Percentiles rank a stretch among this genome's conserved stretches.
Evolutionary conservation across 1,140 invertebrate species (phyloP).

Genomic region (Bacillus rossius): DNA sequence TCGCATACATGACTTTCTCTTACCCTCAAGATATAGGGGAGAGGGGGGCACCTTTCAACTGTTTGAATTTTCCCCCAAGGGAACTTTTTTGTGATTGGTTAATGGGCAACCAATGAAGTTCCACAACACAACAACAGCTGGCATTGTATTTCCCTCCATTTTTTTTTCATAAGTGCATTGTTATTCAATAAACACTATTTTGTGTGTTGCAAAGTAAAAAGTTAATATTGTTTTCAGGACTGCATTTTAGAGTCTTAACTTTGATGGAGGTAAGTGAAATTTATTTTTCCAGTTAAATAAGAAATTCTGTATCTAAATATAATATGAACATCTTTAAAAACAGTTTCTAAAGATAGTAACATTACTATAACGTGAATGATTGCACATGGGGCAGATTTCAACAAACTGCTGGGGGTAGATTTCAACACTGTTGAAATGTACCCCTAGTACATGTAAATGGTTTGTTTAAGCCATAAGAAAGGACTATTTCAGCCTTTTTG

Average conservation of each 20-base stretch:
- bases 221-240: too few relatives aligned
- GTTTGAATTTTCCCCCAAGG: conserved; percentile 5
- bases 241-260: too few relatives aligned
- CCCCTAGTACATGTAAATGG: not conserved
- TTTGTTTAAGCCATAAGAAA: too few relatives aligned
- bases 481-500: too few relatives aligned
- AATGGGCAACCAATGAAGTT: not conserved
- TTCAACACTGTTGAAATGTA: not conserved
- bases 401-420: not conserved
- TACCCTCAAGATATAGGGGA: too few relatives aligned
- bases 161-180: not conserved
- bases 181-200: not conserved
- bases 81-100: too few relatives aligned
- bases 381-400: conserved; percentile 3
- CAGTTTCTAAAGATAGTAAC: not conserved
- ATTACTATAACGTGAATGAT: not conserved
- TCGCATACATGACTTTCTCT: too few relatives aligned
- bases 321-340: not conserved
- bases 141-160: not conserved
- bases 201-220: too few relatives aligned
- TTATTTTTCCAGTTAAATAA: too few relatives aligned
- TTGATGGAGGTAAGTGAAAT: too few relatives aligned
- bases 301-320: too few relatives aligned
- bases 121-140: conserved; percentile 1
- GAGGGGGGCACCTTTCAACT: conserved; percentile 1